Conservation (phyloP, 2,113 vertebrate genomes). For the Lycaon pictus region DNA sequence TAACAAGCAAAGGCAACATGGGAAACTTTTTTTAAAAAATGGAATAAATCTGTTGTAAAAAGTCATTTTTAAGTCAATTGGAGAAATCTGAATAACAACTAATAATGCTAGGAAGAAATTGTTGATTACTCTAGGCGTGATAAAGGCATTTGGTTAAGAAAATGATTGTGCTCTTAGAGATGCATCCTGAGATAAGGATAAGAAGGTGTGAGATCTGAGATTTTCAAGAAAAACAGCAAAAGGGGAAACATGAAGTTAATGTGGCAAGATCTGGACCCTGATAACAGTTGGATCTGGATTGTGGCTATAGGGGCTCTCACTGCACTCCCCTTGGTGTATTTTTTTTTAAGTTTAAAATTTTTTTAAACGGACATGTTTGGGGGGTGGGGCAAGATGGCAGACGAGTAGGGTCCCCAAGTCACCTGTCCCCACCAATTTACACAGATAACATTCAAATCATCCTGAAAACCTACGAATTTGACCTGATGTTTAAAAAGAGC, state of each 20-base stretch:
- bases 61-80: not conserved
- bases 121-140: not conserved
- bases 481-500: too few relatives aligned
- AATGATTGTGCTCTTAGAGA: not conserved
- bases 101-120: not conserved
- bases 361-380: not conserved
- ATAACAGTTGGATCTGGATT: not conserved
- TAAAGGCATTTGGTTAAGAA: not conserved
- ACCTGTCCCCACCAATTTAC: too few relatives aligned
- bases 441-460: too few relatives aligned
- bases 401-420: too few relatives aligned
- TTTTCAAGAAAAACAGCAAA: not conserved
- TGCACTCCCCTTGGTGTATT: not conserved
- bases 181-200: too few relatives aligned
- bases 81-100: not conserved
- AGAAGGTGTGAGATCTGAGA: not conserved
- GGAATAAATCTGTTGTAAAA: not conserved
- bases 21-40: not conserved
- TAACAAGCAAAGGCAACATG: not conserved
- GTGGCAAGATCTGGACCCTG: not conserved
- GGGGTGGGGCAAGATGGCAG: too few relatives aligned
- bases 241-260: not conserved
- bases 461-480: too few relatives aligned
- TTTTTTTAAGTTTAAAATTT: not conserved
- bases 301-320: too few relatives aligned